Evolutionary conservation across 2,888 invertebrate genomes (phyloP).

Genomic region (Phaedon cochleariae): DNA sequence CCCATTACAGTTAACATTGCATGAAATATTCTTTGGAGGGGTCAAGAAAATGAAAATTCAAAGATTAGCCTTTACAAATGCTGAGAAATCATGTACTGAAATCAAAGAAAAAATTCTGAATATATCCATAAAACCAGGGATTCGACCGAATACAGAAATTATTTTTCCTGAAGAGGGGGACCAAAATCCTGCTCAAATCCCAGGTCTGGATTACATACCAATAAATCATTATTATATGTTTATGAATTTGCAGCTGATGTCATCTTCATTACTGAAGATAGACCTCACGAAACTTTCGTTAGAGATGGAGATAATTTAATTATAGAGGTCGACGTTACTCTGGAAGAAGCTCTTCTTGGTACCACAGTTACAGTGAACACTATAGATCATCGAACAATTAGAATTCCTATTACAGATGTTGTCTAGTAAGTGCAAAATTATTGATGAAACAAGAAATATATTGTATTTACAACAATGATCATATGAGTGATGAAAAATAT

Average conservation of each 20-base stretch:
- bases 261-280: conserved; percentile 77
- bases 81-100: conserved; percentile 70
- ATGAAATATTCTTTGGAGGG: conserved; percentile 76
- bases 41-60: conserved; percentile 87
- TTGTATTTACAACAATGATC: no score
- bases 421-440: conserved; percentile 64
- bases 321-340: conserved; percentile 67
- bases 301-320: conserved; percentile 75
- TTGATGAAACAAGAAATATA: no score
- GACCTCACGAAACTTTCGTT: conserved; percentile 72
- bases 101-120: conserved; percentile 77
- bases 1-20: conserved; percentile 67
- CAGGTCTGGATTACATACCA: conserved; percentile 59
- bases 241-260: conserved; percentile 69
- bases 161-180: conserved; percentile 83
- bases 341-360: conserved; percentile 78
- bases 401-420: conserved; percentile 76
- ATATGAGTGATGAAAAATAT: no score
- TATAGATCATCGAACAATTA: conserved; percentile 74
- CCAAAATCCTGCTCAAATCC: conserved; percentile 76
- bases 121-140: conserved; percentile 78
- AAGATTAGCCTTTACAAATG: conserved; percentile 73
- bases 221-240: not conserved
- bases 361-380: conserved; percentile 72
- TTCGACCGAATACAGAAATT: conserved; percentile 76